These are phyloP conservation scores for Drosophila ficusphila DNA, from an alignment of 1,140 invertebrate genomes.

Conservation along the genomic window DNA sequence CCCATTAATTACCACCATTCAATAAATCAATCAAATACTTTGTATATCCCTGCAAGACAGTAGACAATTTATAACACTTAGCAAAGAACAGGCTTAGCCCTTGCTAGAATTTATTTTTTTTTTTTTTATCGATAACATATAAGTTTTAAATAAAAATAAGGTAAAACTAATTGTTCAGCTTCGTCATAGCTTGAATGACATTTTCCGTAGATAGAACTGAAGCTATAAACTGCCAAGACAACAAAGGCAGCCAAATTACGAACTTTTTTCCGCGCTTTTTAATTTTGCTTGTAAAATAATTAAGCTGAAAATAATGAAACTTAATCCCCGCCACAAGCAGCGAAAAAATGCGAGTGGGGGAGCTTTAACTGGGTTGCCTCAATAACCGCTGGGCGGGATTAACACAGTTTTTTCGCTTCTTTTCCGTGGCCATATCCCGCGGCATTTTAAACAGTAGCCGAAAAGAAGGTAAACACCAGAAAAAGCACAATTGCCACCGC, in stretches of 20 bases:
- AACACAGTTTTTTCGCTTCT: slow-evolving; percentile 49
- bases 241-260: slow-evolving; percentile 30
- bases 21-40: background rate
- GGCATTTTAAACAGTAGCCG: slow-evolving; percentile 46
- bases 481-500: slow-evolving; percentile 30
- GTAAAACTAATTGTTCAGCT: background rate
- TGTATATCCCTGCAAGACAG: background rate
- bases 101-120: no score
- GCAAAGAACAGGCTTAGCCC: background rate
- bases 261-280: slow-evolving; percentile 21
- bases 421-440: slow-evolving; percentile 9
- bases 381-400: slow-evolving; percentile 73
- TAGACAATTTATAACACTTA: background rate
- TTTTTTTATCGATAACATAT: no score
- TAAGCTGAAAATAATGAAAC: slow-evolving; percentile 79
- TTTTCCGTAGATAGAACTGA: slow-evolving; percentile 51
- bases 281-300: slow-evolving; percentile 73
- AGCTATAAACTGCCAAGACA: slow-evolving; percentile 53
- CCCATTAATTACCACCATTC: background rate
- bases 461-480: slow-evolving; percentile 29
- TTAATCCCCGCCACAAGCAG: slow-evolving; percentile 58
- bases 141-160: no score
- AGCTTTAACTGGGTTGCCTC: slow-evolving; percentile 73
- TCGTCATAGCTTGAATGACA: background rate
- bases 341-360: slow-evolving; percentile 29